phyloP scores from a whole-genome alignment of 64 coral and sea anemone genomes.

The Trachythela sp. region DNA sequence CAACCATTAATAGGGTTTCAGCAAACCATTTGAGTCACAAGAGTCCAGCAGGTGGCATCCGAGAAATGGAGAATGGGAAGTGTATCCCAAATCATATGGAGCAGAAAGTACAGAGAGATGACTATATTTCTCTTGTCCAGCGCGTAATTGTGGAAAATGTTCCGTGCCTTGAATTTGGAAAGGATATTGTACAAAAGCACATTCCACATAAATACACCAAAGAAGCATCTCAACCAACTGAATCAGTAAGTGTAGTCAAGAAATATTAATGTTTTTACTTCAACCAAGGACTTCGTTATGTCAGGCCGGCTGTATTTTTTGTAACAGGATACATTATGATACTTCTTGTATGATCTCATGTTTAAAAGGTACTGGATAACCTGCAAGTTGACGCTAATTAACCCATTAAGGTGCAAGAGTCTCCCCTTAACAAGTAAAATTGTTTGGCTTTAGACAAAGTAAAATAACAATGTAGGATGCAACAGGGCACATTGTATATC shows the following conservation, averaged over 20 bases:
- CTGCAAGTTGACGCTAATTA: too few relatives aligned
- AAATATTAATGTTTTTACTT: too few relatives aligned
- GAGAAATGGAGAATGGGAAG: background rate
- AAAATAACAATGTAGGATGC: too few relatives aligned
- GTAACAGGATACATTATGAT: too few relatives aligned
- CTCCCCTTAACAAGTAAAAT: too few relatives aligned
- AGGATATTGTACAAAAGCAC: slow-evolving; percentile 3
- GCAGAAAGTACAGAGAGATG: background rate
- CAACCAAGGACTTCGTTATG: too few relatives aligned
- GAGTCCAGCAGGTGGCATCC: background rate
- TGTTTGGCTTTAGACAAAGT: too few relatives aligned
- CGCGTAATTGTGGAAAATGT: slow-evolving; percentile 2
- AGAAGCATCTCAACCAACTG: background rate
- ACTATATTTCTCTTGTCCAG: background rate
- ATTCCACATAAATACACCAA: background rate
- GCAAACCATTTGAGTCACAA: background rate
- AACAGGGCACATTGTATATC: too few relatives aligned
- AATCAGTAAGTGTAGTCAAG: background rate
- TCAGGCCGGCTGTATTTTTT: too few relatives aligned
- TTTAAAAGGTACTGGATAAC: too few relatives aligned
- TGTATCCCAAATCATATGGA: background rate
- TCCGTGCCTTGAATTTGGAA: background rate
- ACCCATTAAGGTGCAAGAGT: too few relatives aligned
- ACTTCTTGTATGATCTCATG: too few relatives aligned
- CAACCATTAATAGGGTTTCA: background rate